Evolutionary conservation across 2,797 vertebrate species (phyloP).

Genomic region (Margarornis squamiger): DNA sequence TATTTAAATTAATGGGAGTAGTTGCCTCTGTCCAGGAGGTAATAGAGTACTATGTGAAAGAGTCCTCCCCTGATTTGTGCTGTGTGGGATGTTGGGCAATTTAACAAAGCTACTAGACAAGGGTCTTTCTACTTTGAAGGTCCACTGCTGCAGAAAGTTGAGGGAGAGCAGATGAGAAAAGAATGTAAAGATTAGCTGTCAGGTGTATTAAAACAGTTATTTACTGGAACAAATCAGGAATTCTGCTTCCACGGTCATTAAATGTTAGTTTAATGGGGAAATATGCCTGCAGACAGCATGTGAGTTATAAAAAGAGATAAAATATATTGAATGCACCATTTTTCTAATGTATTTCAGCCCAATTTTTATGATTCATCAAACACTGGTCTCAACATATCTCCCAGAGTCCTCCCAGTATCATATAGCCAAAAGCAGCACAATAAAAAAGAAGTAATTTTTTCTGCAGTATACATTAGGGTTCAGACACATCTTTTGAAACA

Average conservation of each 20-base stretch:
- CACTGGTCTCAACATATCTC: neutral
- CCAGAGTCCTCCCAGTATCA: neutral
- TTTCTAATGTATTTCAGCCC: constrained; percentile 21
- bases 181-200: neutral
- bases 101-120: neutral
- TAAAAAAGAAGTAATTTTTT: constrained; percentile 41
- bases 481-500: neutral
- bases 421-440: neutral
- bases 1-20: neutral
- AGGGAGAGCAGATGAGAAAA: neutral
- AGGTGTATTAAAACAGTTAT: constrained; percentile 25
- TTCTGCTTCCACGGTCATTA: constrained; percentile 28
- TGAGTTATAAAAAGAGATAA: constrained; percentile 47
- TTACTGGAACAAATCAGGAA: constrained; percentile 36
- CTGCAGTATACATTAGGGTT: neutral
- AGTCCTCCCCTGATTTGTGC: neutral
- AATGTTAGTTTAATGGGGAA: constrained; percentile 41
- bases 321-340: constrained; percentile 25
- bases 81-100: neutral
- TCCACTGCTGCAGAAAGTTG: neutral
- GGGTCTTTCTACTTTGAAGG: neutral
- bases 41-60: neutral
- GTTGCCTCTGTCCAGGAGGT: neutral
- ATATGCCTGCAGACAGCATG: neutral
- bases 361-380: constrained; percentile 44